These are phyloP conservation scores for Netta rufina DNA, from an alignment of 2,797 vertebrate species.

Conservation along the genomic window DNA sequence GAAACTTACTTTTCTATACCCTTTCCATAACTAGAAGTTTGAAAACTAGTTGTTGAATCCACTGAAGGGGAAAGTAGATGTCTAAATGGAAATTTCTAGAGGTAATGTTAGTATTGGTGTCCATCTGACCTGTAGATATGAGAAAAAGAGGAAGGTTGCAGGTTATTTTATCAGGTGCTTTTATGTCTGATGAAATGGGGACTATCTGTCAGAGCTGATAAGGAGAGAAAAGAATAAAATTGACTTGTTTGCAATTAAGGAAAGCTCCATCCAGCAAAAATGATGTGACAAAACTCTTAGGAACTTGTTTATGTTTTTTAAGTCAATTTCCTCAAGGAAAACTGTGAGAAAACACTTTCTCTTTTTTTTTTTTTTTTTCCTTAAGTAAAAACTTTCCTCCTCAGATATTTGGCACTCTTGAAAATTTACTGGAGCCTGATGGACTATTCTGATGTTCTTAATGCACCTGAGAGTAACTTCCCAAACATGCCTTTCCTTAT, in stretches of 20 bases:
- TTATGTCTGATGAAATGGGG: not conserved
- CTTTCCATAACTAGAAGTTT: not conserved
- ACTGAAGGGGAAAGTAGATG: not conserved
- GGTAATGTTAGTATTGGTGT: not conserved
- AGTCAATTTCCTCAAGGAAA: not conserved
- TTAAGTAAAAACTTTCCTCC: not conserved
- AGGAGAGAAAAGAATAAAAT: not conserved
- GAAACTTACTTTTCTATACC: not conserved
- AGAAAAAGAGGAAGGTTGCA: not conserved
- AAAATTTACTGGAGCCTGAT: conserved; percentile 44
- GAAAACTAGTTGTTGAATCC: not conserved
- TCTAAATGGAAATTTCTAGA: not conserved
- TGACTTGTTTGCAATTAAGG: not conserved
- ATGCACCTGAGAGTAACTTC: conserved; percentile 61
- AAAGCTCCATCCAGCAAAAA: not conserved
- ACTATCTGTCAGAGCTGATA: not conserved
- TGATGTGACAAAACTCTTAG: not conserved
- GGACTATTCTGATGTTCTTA: not conserved
- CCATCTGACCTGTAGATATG: not conserved
- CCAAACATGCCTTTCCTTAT: conserved; percentile 30
- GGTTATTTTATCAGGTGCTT: not conserved
- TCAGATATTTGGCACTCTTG: conserved; percentile 51
- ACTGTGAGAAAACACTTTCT: not conserved
- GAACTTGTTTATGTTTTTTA: not conserved
- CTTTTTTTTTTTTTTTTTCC: too few species aligned